Base-by-base conservation (phyloP, 2,797 vertebrate genomes). In the Bryconaethiops microstoma region DNA sequence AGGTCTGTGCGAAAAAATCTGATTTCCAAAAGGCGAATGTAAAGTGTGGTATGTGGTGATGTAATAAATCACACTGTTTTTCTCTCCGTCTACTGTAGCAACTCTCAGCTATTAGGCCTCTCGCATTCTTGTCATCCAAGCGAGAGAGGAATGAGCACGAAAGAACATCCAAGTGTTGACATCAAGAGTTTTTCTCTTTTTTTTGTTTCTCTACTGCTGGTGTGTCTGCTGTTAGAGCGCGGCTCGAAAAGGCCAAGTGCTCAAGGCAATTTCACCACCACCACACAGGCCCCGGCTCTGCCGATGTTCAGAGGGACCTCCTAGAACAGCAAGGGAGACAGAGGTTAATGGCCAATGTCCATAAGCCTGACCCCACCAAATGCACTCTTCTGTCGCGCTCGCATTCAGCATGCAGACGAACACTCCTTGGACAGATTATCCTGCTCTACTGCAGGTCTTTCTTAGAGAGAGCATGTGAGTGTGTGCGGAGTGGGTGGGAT, bases 231-330 rank as follows among this genome's bases (percentile, higher is more conserved):
- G 86, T 68, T 50, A 78, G 57, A 83, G 79, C 81, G 78, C 80
- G 86, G 83, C 72, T 90, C 82, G 57, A 78, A 83, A 88, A 89
- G 87, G 89, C 82, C 73, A 60, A 86, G 23, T 55, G 62, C 86
- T 97, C 94, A 98, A 86, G 96, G 95, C 88, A 98, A 87, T 91
- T 97, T 99, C 85, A 99, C 95, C 74, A 98, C 95, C n/a, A 98
- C 97, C 76, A 98, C 95, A 68, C 97, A 98, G 14, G 97, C 95
- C 64, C 97, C 97, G 40, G 97, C 98, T 90, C 97, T 95, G 88
- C 97, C 97, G 42, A 98, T 96, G 88, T 99, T 99, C 83, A 99
- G 94, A 82, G 95, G 95, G 85, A 96, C 96, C 93, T 99, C 97
- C 97, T 99, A 77, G 64, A 60, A 82, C 50, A 89, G 84, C 88